These are phyloP conservation scores for Phasia obesa DNA, from an alignment of 2,888 invertebrate species.

Conservation along the genomic window DNA sequence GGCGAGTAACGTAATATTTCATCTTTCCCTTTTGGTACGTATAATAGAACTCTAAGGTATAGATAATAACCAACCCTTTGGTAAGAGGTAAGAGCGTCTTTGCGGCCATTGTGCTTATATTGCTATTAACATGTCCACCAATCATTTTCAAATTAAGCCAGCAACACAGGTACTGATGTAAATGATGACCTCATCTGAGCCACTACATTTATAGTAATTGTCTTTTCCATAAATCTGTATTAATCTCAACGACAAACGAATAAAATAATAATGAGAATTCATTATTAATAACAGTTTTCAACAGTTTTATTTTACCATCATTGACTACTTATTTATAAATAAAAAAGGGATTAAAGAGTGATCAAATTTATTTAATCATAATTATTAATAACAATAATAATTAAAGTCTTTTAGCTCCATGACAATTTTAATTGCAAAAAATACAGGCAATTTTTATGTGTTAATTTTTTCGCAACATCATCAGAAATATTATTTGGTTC, in stretches of 20 bases:
- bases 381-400: slow-evolving; percentile 38
- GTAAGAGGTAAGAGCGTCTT: too few relatives aligned
- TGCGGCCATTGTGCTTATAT: too few relatives aligned
- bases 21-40: too few relatives aligned
- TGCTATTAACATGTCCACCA: too few relatives aligned
- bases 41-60: too few relatives aligned
- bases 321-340: slow-evolving; percentile 51
- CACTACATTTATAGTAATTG: background rate
- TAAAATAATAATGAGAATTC: slow-evolving; percentile 17
- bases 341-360: slow-evolving; percentile 50
- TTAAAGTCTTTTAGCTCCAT: slow-evolving; percentile 2
- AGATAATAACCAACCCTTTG: too few relatives aligned
- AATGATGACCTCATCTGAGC: background rate
- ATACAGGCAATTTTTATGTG: slow-evolving; percentile 12
- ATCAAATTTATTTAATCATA: slow-evolving; percentile 36
- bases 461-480: background rate
- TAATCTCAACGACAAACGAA: slow-evolving; percentile 1
- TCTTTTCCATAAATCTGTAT: background rate
- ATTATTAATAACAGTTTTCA: slow-evolving; percentile 45
- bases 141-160: too few relatives aligned
- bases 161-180: too few relatives aligned
- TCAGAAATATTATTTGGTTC: background rate
- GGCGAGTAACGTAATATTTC: too few relatives aligned
- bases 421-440: slow-evolving; percentile 11
- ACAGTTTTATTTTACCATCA: slow-evolving; percentile 52